phyloP scores from a whole-genome alignment of 2,888 invertebrate genomes.

The Dioctria linearis region DNA sequence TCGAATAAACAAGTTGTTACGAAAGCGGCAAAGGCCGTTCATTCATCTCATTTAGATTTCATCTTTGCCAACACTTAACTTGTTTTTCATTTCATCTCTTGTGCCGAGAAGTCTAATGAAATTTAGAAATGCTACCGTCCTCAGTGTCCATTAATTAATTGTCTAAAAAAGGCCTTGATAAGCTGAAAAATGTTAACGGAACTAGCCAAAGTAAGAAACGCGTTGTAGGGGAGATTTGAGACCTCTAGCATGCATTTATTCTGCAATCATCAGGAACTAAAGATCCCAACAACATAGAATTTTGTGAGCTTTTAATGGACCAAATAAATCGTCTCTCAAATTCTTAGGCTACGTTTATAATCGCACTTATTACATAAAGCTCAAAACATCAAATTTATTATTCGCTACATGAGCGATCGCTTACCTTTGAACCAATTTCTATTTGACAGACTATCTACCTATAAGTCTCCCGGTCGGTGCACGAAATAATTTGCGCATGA shows the following conservation, averaged over 20 bases:
- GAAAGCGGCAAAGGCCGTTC: constrained; percentile 52
- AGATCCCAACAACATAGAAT: too few species aligned
- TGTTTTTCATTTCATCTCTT: background rate
- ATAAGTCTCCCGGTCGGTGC: constrained; percentile 5
- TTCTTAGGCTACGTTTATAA: too few species aligned
- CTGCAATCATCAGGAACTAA: too few species aligned
- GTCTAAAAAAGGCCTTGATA: constrained; percentile 23
- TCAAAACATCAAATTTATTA: background rate
- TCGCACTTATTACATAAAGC: too few species aligned
- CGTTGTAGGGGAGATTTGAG: background rate
- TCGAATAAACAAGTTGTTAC: constrained; percentile 52
- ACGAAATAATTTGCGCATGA: constrained; percentile 33
- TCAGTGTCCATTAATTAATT: constrained; percentile 33
- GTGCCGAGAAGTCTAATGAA: constrained; percentile 38
- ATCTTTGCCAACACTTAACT: constrained; percentile 23
- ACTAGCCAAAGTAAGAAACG: background rate
- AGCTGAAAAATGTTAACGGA: constrained; percentile 12
- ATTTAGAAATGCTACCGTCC: constrained; percentile 47
- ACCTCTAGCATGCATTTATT: constrained; percentile 3
- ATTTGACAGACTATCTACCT: background rate
- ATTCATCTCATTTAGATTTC: constrained; percentile 51
- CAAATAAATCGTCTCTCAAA: too few species aligned
- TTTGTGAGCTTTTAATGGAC: too few species aligned
- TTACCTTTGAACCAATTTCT: constrained; percentile 46
- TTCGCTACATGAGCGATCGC: constrained; percentile 32